These are phyloP conservation scores for Rambutsinella grinnellia DNA, from an alignment of 2,888 invertebrate genomes.

Conservation along the genomic window DNA sequence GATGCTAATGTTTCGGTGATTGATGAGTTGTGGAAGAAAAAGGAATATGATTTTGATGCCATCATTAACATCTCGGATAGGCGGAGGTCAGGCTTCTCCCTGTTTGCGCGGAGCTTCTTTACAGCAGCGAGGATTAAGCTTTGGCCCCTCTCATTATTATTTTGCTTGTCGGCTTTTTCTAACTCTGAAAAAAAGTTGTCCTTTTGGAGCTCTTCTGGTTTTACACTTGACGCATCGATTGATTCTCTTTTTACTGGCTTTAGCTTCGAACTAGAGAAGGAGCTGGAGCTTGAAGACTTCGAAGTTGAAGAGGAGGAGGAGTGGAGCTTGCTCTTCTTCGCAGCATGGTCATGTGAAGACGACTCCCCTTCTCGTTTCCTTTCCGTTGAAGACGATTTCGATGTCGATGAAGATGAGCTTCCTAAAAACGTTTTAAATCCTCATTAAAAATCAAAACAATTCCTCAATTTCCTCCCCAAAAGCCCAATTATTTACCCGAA, in stretches of 20 bases:
- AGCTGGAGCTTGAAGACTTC: constrained; percentile 11
- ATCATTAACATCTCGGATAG: constrained; percentile 81
- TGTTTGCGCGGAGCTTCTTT: constrained; percentile 80
- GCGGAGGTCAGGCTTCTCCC: constrained; percentile 86
- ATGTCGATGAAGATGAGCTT: constrained; percentile 7
- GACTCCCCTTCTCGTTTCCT: constrained; percentile 34
- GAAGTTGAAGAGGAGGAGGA: not conserved
- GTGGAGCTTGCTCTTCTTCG: constrained; percentile 41
- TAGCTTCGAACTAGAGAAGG: constrained; percentile 19
- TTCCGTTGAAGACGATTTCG: constrained; percentile 24
- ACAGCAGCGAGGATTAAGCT: constrained; percentile 77
- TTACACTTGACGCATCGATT: constrained; percentile 39
- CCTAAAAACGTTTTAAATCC: constrained; percentile 2
- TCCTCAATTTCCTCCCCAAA: not conserved
- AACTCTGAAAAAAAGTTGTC: constrained; percentile 55
- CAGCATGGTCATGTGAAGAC: constrained; percentile 17
- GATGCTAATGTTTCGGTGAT: constrained; percentile 81
- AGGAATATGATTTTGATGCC: constrained; percentile 50
- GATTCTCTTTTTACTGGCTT: constrained; percentile 49
- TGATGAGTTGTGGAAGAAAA: constrained; percentile 40
- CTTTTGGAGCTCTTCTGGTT: constrained; percentile 50
- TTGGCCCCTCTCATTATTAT: constrained; percentile 51
- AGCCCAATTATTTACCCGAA: no score
- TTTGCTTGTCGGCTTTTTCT: constrained; percentile 52
- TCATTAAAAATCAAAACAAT: not conserved